Conservation (phyloP, 2,113 vertebrate genomes). For the Syngnathus typhle region DNA sequence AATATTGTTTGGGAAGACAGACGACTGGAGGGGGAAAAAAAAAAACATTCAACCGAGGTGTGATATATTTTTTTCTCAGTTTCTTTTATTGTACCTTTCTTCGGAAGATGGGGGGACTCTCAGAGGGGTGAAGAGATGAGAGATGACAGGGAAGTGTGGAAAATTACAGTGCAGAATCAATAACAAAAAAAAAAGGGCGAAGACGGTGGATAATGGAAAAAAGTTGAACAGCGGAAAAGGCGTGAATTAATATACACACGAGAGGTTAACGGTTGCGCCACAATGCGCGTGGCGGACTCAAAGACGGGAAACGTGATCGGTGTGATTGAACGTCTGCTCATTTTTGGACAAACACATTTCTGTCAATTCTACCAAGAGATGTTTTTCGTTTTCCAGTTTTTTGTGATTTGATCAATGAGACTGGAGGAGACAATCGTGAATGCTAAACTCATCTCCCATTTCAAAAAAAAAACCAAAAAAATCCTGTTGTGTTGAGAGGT, state of each 20-base stretch:
- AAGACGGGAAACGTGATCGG: background rate
- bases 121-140: slow-evolving; percentile 27
- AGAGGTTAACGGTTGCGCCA: background rate
- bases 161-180: slow-evolving; percentile 20
- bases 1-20: slow-evolving; percentile 74
- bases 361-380: no score
- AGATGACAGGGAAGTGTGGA: slow-evolving; percentile 16
- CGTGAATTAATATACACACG: background rate
- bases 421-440: no score
- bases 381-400: no score
- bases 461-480: no score
- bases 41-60: slow-evolving; percentile 27
- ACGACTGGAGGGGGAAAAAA: slow-evolving; percentile 49
- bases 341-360: no score
- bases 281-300: background rate
- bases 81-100: slow-evolving; percentile 51
- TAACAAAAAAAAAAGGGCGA: slow-evolving; percentile 8
- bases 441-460: no score
- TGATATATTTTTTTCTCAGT: slow-evolving; percentile 44
- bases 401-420: no score
- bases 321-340: no score
- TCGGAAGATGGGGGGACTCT: slow-evolving; percentile 11
- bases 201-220: slow-evolving; percentile 9
- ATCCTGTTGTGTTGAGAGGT: no score
- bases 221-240: slow-evolving; percentile 7